Evolutionary conservation across 2,797 vertebrate genomes (phyloP).

Genomic region (Gambelia wislizenii): DNA sequence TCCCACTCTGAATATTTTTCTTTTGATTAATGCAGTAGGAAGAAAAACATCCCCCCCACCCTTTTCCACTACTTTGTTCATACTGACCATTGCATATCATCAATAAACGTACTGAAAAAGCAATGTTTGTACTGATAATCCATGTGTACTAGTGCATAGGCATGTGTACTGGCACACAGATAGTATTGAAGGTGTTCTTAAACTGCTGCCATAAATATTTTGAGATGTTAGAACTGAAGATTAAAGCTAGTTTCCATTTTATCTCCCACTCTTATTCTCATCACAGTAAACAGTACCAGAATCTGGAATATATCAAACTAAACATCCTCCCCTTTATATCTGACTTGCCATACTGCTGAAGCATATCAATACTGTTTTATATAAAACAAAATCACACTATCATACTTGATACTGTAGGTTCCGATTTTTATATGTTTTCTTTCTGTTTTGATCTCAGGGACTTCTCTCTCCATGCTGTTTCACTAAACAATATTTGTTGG

Average conservation of each 20-base stretch:
- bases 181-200: slow-evolving; percentile 29
- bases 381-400: slow-evolving; percentile 22
- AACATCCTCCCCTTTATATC: not conserved
- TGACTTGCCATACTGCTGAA: not conserved
- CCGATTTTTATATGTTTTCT: slow-evolving; percentile 31
- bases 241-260: not conserved
- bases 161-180: slow-evolving; percentile 15
- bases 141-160: not conserved
- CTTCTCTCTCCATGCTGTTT: slow-evolving; percentile 48
- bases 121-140: slow-evolving; percentile 30
- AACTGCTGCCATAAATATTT: not conserved
- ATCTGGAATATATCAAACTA: slow-evolving; percentile 12
- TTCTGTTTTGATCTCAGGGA: slow-evolving; percentile 46
- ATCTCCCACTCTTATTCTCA: not conserved
- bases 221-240: not conserved
- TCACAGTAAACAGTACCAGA: not conserved
- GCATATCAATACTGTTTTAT: slow-evolving; percentile 15
- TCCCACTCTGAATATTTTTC: not conserved
- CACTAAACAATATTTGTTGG: slow-evolving; percentile 64
- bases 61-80: not conserved
- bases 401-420: slow-evolving; percentile 39
- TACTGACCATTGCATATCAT: not conserved
- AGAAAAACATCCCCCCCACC: not conserved
- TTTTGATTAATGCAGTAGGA: not conserved
- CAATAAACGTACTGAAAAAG: not conserved